Conservation (phyloP, 2,888 invertebrate species). For the Alloscopus bannaensis region DNA sequence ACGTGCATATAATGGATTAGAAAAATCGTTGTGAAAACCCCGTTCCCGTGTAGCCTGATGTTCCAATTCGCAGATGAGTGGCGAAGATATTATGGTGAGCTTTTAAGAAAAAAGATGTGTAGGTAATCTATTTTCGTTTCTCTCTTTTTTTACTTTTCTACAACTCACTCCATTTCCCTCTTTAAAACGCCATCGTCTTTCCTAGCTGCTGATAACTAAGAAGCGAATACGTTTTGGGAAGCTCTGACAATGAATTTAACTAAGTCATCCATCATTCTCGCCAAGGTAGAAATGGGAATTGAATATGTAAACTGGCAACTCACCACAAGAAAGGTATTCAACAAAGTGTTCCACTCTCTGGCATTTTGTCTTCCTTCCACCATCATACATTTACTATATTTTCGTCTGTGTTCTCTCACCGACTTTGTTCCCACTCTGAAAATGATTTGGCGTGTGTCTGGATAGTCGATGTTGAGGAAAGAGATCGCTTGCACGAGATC, state of each 20-base stretch:
- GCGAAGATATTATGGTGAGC: background rate
- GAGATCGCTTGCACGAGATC: too few species aligned
- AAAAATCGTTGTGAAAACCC: too few species aligned
- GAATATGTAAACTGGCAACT: conserved; percentile 10
- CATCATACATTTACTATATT: background rate
- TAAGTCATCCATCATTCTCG: conserved; percentile 61
- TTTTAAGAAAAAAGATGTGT: background rate
- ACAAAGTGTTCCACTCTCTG: too few species aligned
- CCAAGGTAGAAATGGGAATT: background rate
- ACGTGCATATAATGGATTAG: too few species aligned
- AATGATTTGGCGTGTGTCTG: background rate
- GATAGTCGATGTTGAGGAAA: background rate
- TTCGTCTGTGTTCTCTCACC: background rate
- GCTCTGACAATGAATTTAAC: conserved; percentile 57
- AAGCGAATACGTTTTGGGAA: conserved; percentile 28
- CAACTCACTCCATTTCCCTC: conserved; percentile 40
- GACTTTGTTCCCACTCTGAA: background rate
- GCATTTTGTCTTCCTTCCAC: background rate
- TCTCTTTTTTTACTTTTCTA: background rate
- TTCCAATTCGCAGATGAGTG: background rate
- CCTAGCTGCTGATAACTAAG: background rate
- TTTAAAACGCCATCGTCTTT: conserved; percentile 9
- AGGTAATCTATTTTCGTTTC: background rate
- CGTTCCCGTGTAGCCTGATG: background rate
- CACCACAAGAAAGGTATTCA: too few species aligned